These are phyloP conservation scores for Habropoda laboriosa DNA, from an alignment of 1,140 invertebrate species.

Conservation along the genomic window DNA sequence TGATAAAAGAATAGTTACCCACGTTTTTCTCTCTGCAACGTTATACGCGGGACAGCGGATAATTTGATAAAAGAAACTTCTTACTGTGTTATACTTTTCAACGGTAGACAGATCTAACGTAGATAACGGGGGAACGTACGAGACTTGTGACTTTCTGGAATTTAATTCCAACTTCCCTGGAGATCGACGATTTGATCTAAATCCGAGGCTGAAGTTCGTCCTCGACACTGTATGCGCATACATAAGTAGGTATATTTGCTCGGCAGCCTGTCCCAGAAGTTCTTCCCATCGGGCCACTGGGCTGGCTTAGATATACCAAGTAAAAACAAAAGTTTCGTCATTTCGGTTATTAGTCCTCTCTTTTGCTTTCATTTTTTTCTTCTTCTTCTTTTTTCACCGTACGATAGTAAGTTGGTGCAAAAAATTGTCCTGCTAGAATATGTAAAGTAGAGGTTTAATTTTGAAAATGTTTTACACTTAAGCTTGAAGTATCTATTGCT, in stretches of 20 bases:
- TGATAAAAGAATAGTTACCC: neutral
- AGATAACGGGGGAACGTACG: constrained; percentile 1
- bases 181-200: constrained; percentile 30
- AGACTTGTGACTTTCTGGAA: constrained; percentile 12
- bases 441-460: too few relatives aligned
- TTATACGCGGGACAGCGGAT: neutral
- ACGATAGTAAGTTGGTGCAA: neutral
- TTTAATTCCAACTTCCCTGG: constrained; percentile 22
- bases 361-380: neutral
- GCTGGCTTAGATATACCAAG: neutral
- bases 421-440: too few relatives aligned
- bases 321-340: neutral
- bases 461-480: too few relatives aligned
- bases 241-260: constrained; percentile 19
- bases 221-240: neutral
- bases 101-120: neutral
- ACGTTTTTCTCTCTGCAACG: neutral
- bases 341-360: neutral
- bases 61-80: constrained; percentile 19
- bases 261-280: neutral
- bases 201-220: constrained; percentile 12
- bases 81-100: constrained; percentile 7
- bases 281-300: neutral
- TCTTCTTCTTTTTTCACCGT: neutral
- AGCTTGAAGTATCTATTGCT: too few relatives aligned